Base-by-base conservation (phyloP, 2,888 invertebrate species). In the Pimpla rufipes region DNA sequence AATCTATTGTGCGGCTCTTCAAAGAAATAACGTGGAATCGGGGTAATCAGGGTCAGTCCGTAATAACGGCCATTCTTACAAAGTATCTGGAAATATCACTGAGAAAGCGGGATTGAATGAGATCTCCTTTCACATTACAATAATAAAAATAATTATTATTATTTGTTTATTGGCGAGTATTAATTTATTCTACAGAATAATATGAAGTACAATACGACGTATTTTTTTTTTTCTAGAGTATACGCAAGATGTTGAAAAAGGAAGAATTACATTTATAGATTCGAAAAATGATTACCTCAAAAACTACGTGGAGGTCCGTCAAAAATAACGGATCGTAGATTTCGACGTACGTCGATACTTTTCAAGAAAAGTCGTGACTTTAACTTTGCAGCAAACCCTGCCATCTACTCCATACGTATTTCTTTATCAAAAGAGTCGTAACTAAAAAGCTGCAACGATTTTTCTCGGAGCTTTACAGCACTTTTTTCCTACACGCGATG, bases 391-490 rank as follows among this genome's bases (percentile, higher is more conserved):
- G 21, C 4, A 10, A 10, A 45, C 13, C 4, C 2, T 45, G 4
- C 21, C 52, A 18, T 7, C 21, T 3, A 11, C 52, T 8, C 18
- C 11, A 52, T 52, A 11, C 21, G 8, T 13, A 21, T 18, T 16
- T 18, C 18, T 50, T 50, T 16, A 16, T 16, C n/a, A 55, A 55
- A 55, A 13, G 4, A 23, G 2, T 55, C 55, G 23, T 55, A 55
- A 55, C 13, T n/a, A 75, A 47, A 8, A n/a, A 23, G 16, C 52
- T 52, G 16, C 8, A 29, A 11, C n/a, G 13, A 71, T 71, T 68
- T 42, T 68, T 7, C 16, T 37, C n/a, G 2, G 35, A 35, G 29
- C 16, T 37, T 59, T 59, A 18, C 18, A 29, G 2, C 23, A 11
- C 18, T 45, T 16, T 23, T 37, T 66, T 76, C 55, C 23, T 66